Evolutionary conservation across 2,113 vertebrate species (phyloP).

Genomic region (Rhinopithecus roxellana): DNA sequence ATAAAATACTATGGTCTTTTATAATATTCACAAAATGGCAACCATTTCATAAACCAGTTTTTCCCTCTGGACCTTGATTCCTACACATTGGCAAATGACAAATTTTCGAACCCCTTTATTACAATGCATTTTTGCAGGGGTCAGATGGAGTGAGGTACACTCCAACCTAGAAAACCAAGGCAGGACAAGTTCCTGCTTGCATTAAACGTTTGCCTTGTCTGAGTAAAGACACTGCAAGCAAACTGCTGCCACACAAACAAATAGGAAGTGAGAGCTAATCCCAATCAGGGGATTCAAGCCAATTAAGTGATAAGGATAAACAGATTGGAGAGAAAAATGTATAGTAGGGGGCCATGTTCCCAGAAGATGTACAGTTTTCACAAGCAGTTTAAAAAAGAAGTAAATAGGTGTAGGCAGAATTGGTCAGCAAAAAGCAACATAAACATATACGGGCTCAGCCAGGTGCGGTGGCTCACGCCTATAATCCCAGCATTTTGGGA

Average conservation of each 20-base stretch:
- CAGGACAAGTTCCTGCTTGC: not conserved
- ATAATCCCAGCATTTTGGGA: too few species aligned
- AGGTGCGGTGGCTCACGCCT: fast-evolving
- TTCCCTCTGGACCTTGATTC: not conserved
- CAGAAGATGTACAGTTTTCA: not conserved
- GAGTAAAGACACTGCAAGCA: not conserved
- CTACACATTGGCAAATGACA: not conserved
- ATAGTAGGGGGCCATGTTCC: fast-evolving
- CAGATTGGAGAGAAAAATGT: not conserved
- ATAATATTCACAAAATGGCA: not conserved
- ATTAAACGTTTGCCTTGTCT: not conserved
- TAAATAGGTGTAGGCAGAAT: not conserved
- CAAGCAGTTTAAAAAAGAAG: not conserved
- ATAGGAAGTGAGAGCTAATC: not conserved
- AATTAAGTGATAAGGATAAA: not conserved
- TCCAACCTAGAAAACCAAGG: not conserved
- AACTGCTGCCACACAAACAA: not conserved
- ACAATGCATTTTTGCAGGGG: fast-evolving
- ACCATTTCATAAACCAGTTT: not conserved
- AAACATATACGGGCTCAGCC: not conserved
- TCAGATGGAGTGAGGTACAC: not conserved
- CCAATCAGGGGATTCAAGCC: not conserved
- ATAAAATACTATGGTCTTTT: not conserved
- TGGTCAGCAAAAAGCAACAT: not conserved
- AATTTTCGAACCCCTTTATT: not conserved